Percentiles rank a stretch among this genome's conserved stretches.
Evolutionary conservation across 2,113 vertebrate genomes (phyloP).

Genomic region (Sander lucioperca): DNA sequence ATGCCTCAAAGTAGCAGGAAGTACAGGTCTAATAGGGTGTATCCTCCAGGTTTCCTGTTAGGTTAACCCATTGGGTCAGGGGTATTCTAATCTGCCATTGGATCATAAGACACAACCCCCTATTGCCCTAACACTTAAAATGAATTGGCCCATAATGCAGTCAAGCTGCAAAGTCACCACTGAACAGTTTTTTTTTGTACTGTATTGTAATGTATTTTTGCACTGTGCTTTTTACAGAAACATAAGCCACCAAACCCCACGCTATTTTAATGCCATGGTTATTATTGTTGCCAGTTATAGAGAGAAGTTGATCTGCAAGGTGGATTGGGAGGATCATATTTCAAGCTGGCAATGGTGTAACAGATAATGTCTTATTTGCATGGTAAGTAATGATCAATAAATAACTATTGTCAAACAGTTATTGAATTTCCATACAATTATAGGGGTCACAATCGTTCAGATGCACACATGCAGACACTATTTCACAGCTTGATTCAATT

Average conservation of each 20-base stretch:
- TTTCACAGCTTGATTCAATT: slow-evolving; percentile 48
- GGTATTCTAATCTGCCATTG: slow-evolving; percentile 63
- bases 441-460: slow-evolving; percentile 10
- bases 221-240: not conserved
- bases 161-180: slow-evolving; percentile 53
- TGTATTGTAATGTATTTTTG: not conserved
- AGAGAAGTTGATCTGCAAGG: slow-evolving; percentile 11
- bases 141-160: slow-evolving; percentile 55
- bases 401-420: slow-evolving; percentile 10
- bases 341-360: not conserved
- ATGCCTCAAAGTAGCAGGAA: slow-evolving; percentile 87
- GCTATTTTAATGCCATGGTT: not conserved
- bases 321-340: not conserved
- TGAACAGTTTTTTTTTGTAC: slow-evolving; percentile 1
- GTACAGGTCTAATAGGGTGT: slow-evolving; percentile 84
- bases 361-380: slow-evolving; percentile 21
- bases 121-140: slow-evolving; percentile 59
- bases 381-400: slow-evolving; percentile 1
- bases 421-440: slow-evolving; percentile 47
- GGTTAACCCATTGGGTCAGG: slow-evolving; percentile 75
- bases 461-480: not conserved
- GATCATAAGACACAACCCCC: slow-evolving; percentile 55
- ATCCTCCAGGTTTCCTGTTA: slow-evolving; percentile 84
- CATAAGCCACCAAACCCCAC: not conserved
- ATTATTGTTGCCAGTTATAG: not conserved